Conservation (phyloP, 2,888 invertebrate genomes). For the Pachymerium ferrugineum region DNA sequence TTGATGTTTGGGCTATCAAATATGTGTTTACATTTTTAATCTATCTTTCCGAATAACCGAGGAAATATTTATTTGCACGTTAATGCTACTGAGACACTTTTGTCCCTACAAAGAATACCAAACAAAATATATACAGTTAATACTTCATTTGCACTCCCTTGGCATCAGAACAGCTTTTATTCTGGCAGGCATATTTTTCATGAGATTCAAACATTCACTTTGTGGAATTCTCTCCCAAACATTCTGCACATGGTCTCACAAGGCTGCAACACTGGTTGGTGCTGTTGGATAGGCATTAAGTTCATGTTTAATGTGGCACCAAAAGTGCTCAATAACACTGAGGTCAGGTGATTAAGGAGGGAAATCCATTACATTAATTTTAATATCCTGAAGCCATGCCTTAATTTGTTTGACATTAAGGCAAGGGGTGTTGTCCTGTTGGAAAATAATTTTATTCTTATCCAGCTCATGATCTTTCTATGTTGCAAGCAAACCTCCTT, state of each 20-base stretch:
- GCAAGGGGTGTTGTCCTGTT: neutral
- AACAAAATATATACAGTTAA: too few relatives aligned
- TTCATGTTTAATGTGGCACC: neutral
- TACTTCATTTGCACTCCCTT: too few relatives aligned
- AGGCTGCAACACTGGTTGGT: neutral
- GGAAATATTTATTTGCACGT: too few relatives aligned
- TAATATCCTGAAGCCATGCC: neutral
- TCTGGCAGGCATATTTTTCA: neutral
- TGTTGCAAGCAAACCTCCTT: neutral
- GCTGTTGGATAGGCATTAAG: neutral
- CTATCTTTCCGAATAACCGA: too few relatives aligned
- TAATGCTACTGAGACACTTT: too few relatives aligned
- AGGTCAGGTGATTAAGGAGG: neutral
- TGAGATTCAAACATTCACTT: neutral
- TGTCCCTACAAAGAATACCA: too few relatives aligned
- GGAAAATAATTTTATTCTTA: neutral
- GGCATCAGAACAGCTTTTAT: neutral
- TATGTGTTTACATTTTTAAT: too few relatives aligned
- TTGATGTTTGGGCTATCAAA: too few relatives aligned
- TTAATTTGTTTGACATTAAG: neutral
- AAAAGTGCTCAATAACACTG: neutral
- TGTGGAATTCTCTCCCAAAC: neutral
- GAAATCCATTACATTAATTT: too few relatives aligned
- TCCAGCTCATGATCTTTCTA: neutral
- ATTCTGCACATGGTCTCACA: neutral